A percentile compares a stretch with the other conserved stretches of the same genome.
phyloP scores from a whole-genome alignment of 2,797 vertebrate genomes.

The Pangasius macronema region DNA sequence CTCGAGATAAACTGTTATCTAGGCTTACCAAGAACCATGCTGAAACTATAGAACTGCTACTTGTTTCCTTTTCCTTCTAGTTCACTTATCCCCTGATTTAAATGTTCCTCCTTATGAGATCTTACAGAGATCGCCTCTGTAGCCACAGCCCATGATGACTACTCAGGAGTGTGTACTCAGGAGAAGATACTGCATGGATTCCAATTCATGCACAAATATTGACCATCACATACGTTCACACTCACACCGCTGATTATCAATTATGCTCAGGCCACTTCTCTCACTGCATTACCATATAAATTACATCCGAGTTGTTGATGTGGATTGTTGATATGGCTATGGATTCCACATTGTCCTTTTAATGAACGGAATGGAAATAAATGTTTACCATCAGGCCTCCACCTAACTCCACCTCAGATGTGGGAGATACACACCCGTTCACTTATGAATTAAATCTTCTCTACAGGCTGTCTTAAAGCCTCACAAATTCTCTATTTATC shows the following conservation, averaged over 20 bases:
- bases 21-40: background rate
- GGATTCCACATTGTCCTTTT: slow-evolving; percentile 70
- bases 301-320: slow-evolving; percentile 74
- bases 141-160: background rate
- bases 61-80: background rate
- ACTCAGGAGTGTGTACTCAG: slow-evolving; percentile 35
- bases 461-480: background rate
- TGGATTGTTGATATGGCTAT: slow-evolving; percentile 78
- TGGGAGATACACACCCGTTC: slow-evolving; percentile 51
- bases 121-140: background rate
- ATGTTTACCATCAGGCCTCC: slow-evolving; percentile 63
- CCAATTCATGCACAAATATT: slow-evolving; percentile 49
- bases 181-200: slow-evolving; percentile 64
- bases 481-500: background rate
- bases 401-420: slow-evolving; percentile 55
- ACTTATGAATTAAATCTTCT: background rate
- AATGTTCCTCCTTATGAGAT: slow-evolving; percentile 23
- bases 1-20: slow-evolving; percentile 14
- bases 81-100: slow-evolving; percentile 19
- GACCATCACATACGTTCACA: slow-evolving; percentile 48
- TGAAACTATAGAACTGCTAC: background rate
- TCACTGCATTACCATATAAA: slow-evolving; percentile 80
- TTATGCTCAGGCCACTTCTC: slow-evolving; percentile 67
- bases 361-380: slow-evolving; percentile 74
- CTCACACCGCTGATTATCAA: slow-evolving; percentile 64